Evolutionary conservation across 1,140 invertebrate genomes (phyloP), one percentile per base, ranked within the genome.

Genomic region (Conus ventricosus): DNA sequence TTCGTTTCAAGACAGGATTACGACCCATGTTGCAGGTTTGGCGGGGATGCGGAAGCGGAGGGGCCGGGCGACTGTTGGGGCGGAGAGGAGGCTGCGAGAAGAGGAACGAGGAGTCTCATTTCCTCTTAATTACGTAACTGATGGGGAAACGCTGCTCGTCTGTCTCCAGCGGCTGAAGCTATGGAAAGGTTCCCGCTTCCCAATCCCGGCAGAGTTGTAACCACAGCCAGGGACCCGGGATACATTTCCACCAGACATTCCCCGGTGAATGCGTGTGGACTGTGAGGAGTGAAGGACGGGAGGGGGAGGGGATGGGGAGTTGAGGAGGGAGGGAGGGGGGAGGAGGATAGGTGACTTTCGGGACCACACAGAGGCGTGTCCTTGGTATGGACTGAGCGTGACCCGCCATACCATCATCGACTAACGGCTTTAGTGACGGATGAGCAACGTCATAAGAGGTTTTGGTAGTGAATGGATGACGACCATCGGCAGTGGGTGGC

Each of bases 371-470:
- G 67, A 20, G 67, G 67, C 67, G 67, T 71, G 67, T 23, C 67
- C 67, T 23, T 71, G 67, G 67, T 71, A 8, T 71, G 67, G 67
- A 71, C 67, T 20, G 67, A 71, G 67, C 67, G 67, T 71, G 67
- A 71, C 20, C 67, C 67, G 67, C 20, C 67, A 71, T 71, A n/a
- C 15, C 23, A 20, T 71, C 67, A 71, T 23, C 20, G 67, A 71
- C 67, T 71, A 71, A 71, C 67, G 67, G 23, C 67, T 23, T 71
- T n/a, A n/a, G 67, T 71, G 67, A 71, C 67, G 67, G 67, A 71
- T 20, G 15, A 20, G 20, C 67, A 20, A 71, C 67, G 67, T 71
- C 67, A 71, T 71, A 13, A 23, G 67, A 71, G 11, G 67, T 71
- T 71, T 71, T 11, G 0, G 11, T 20, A 20, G 23, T 20, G 13